These are phyloP conservation scores for Australoheros facetus DNA, from an alignment of 2,797 vertebrate species.

Conservation along the genomic window DNA sequence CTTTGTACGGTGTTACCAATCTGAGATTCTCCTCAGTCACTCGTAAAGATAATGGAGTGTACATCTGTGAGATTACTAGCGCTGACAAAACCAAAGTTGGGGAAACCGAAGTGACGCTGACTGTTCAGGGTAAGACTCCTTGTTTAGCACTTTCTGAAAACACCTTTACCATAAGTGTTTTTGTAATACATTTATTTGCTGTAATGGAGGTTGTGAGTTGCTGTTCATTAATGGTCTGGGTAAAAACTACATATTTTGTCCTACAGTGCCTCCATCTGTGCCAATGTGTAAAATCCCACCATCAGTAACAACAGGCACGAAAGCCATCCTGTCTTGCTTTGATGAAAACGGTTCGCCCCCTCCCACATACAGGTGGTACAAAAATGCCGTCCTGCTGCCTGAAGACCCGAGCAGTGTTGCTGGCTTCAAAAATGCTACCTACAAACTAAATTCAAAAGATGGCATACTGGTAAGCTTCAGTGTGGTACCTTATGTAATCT, in stretches of 20 bases:
- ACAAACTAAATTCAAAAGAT: conserved; percentile 67
- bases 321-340: conserved; percentile 70
- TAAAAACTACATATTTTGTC: conserved; percentile 2
- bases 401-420: conserved; percentile 72
- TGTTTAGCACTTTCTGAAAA: neutral
- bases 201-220: neutral
- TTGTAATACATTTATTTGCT: neutral
- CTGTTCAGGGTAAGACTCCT: conserved; percentile 82
- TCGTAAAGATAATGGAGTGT: conserved; percentile 81
- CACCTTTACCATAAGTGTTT: neutral
- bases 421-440: conserved; percentile 86
- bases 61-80: conserved; percentile 85
- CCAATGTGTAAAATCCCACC: conserved; percentile 80
- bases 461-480: conserved; percentile 85
- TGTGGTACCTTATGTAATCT: neutral
- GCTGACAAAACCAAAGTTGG: conserved; percentile 33
- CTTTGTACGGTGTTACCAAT: conserved; percentile 12
- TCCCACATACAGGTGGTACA: conserved; percentile 85
- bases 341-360: conserved; percentile 83
- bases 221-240: neutral
- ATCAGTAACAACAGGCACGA: conserved; percentile 80
- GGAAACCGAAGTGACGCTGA: conserved; percentile 73
- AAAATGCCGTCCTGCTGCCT: conserved; percentile 74
- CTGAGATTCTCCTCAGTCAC: conserved; percentile 81
- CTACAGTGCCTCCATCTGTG: conserved; percentile 84